Percentiles rank a stretch among this genome's conserved stretches.
These are phyloP conservation scores for Plutella xylostella DNA, from an alignment of 2,888 invertebrate species.

Conservation along the genomic window DNA sequence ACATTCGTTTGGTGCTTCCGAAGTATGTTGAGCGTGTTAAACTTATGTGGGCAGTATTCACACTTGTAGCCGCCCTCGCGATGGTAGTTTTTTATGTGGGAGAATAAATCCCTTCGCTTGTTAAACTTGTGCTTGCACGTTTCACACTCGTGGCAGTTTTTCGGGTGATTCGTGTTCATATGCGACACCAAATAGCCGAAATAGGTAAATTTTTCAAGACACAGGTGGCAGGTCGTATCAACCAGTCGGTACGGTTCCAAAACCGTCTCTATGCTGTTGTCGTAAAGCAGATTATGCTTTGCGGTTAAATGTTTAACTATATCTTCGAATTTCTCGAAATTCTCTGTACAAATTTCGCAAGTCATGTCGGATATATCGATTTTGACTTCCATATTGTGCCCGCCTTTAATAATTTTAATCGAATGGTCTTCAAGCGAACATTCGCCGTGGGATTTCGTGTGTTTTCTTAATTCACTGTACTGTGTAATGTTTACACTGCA, in stretches of 20 bases:
- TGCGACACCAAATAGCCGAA: constrained; percentile 58
- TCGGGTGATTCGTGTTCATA: constrained; percentile 50
- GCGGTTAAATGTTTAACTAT: constrained; percentile 37
- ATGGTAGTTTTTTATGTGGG: constrained; percentile 58
- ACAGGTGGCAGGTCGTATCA: constrained; percentile 42
- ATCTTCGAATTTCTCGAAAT: constrained; percentile 31
- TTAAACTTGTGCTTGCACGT: constrained; percentile 57
- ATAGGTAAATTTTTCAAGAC: constrained; percentile 48
- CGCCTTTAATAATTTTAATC: constrained; percentile 50
- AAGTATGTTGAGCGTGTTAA: constrained; percentile 48
- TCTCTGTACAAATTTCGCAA: constrained; percentile 45
- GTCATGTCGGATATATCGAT: constrained; percentile 46
- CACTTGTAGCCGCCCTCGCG: constrained; percentile 56
- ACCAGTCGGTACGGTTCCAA: constrained; percentile 47
- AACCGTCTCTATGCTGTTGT: constrained; percentile 48
- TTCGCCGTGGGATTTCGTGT: constrained; percentile 48
- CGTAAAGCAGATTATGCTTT: constrained; percentile 46
- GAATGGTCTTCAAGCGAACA: constrained; percentile 53
- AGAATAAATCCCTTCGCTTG: constrained; percentile 51
- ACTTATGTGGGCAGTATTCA: constrained; percentile 45
- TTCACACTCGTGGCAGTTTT: constrained; percentile 54
- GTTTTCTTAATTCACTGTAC: constrained; percentile 41
- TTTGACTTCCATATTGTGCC: constrained; percentile 60
- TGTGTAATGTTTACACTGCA: constrained; percentile 50
- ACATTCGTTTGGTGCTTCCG: constrained; percentile 49